Base-by-base conservation (phyloP, 1,140 invertebrate genomes). In the Penaeus vannamei region DNA sequence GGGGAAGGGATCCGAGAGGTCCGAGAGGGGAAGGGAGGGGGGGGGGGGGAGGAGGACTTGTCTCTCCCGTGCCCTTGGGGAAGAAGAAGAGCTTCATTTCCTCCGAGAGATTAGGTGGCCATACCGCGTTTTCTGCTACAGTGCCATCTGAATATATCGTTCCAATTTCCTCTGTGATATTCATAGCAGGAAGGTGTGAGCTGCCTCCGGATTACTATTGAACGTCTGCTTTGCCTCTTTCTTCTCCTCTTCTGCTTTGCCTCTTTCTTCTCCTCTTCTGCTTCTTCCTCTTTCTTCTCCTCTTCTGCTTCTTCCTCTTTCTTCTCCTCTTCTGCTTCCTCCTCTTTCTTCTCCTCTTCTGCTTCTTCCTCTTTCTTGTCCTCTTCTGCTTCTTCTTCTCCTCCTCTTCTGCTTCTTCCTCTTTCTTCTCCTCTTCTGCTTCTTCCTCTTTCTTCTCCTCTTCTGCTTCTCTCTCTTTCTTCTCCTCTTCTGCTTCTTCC, bases 161-260 rank as follows among this genome's bases (percentile, higher is more conserved):
- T 89, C 84, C 87, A 89, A 89, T 89, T 89, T 89, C 87, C 87
- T 84, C 82, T 36, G 64, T 89, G 87, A 89, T 89, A 89, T 89
- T 89, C 87, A 89, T 84, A 89, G 87, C 87, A 84, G 87, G 87
- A 89, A 89, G 87, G 87, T 89, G 87, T 84, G 82, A 89, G 82
- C 59, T 36, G 66, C 5, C 22, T 32, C 12, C 17, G 66, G 81
- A 89, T 84, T 84, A 89, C 69, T n/a, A 17, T n/a, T 83, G 46
- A 83, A 77, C 81, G 79, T 60, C 32, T 59, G 69, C 66, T 61
- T 19, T n/a, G 60, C 29, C n/a, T n/a, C 23, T 61, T 20, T 26
- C 20, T 32, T 61, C 32, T 26, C 20, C 20, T 59, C 59, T 72
- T 86, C 46, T 79, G 1, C 12, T 23, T 23, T n/a, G 26, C 17